These are phyloP conservation scores for Equus quagga DNA, from an alignment of 2,113 vertebrate genomes.

Conservation along the genomic window DNA sequence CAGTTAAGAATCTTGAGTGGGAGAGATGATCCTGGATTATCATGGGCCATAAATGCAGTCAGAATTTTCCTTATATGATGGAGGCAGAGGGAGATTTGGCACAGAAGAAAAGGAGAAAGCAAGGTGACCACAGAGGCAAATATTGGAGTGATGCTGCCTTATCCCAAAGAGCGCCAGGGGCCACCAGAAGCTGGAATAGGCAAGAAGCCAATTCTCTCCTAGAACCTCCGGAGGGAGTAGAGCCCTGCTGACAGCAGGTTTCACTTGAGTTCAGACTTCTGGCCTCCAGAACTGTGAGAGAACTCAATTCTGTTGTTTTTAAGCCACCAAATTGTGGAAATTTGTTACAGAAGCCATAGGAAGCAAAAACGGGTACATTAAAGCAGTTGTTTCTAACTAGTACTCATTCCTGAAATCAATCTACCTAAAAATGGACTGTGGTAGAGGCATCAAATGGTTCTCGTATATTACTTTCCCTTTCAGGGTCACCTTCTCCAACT, in stretches of 20 bases:
- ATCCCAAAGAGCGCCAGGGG: rapidly evolving
- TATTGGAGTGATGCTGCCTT: neutral
- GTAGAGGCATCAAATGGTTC: neutral
- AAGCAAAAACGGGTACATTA: neutral
- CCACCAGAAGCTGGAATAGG: neutral
- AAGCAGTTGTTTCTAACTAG: neutral
- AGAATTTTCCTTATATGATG: neutral
- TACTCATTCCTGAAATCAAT: neutral
- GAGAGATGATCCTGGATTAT: neutral
- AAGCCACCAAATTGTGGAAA: neutral
- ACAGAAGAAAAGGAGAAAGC: neutral
- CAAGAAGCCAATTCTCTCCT: too few relatives aligned
- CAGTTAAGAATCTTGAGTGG: neutral
- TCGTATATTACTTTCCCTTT: neutral
- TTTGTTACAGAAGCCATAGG: neutral
- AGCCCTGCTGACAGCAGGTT: neutral
- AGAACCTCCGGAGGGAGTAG: neutral
- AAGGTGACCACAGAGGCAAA: neutral
- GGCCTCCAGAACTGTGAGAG: neutral
- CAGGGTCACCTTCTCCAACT: neutral
- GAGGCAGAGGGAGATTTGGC: neutral
- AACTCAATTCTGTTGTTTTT: neutral
- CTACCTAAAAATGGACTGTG: neutral
- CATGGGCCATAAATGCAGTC: neutral
- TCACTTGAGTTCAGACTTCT: neutral